These are phyloP conservation scores for Candidula unifasciata DNA, from an alignment of 2,888 invertebrate species.

Conservation along the genomic window DNA sequence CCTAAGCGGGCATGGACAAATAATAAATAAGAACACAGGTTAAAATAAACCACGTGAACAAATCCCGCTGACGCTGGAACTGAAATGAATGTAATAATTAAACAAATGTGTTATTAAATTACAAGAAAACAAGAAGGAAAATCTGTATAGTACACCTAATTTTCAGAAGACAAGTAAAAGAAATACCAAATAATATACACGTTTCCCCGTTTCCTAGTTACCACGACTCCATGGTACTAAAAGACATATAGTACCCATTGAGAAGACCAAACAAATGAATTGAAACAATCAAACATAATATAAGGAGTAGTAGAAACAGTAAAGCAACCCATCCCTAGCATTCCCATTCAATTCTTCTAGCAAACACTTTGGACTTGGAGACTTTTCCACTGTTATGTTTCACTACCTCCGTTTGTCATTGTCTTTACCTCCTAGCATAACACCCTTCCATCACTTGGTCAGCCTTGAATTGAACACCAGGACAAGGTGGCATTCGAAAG, in stretches of 20 bases:
- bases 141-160: background rate
- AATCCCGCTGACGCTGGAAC: background rate
- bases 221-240: background rate
- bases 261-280: slow-evolving; percentile 11
- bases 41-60: background rate
- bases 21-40: background rate
- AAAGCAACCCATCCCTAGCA: background rate
- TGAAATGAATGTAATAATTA: slow-evolving; percentile 2
- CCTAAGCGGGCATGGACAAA: background rate
- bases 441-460: no score
- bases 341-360: background rate
- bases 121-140: slow-evolving; percentile 12
- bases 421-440: background rate
- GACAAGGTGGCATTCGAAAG: no score
- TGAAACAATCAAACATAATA: slow-evolving; percentile 28
- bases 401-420: background rate
- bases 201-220: background rate
- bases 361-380: slow-evolving; percentile 57
- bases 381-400: slow-evolving; percentile 1
- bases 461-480: no score
- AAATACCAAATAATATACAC: background rate
- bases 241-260: background rate
- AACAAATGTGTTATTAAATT: background rate
- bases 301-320: slow-evolving; percentile 33
- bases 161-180: background rate